Evolutionary conservation across 2,113 vertebrate genomes (phyloP).

Genomic region (Chloebia gouldiae): DNA sequence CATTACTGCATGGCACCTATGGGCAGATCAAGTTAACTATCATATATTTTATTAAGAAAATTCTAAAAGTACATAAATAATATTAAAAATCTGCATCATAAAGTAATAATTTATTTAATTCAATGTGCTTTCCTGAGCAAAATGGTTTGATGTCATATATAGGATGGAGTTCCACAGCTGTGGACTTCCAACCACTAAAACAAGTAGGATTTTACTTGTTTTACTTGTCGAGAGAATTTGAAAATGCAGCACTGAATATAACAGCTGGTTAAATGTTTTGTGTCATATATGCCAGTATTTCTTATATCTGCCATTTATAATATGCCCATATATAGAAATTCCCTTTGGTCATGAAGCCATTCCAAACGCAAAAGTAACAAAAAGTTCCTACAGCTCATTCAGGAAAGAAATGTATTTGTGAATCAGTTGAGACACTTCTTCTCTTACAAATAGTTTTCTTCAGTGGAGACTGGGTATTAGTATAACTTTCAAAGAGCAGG

Average conservation of each 20-base stretch:
- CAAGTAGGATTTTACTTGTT: background rate
- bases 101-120: background rate
- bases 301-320: background rate
- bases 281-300: background rate
- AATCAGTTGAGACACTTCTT: background rate
- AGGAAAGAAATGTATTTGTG: background rate
- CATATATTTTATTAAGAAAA: background rate
- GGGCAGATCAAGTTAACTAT: background rate
- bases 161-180: background rate
- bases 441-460: background rate
- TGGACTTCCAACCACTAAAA: background rate
- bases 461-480: background rate
- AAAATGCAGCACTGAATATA: background rate
- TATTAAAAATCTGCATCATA: background rate
- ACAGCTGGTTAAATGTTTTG: background rate
- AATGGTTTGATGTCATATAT: background rate
- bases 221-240: background rate
- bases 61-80: background rate
- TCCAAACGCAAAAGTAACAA: background rate
- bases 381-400: background rate
- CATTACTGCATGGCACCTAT: background rate
- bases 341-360: background rate
- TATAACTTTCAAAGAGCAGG: background rate
- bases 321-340: background rate
- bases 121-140: background rate